Conservation (phyloP, 30 jellyfish, hydroid and myxozoan species). For the Aurelia coerulea region DNA sequence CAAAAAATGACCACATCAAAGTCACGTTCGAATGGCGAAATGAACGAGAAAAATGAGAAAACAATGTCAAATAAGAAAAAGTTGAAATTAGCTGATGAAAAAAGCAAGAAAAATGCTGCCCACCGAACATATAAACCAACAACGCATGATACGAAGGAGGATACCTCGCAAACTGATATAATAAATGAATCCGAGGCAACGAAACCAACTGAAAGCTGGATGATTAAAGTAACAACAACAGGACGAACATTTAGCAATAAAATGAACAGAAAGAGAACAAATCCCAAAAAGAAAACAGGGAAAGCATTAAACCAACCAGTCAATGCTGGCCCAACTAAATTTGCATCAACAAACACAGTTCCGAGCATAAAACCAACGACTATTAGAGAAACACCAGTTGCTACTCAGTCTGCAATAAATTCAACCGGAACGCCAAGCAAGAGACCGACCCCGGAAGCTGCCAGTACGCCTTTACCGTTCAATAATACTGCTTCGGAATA, state of each 20-base stretch:
- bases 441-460: constrained; percentile 54
- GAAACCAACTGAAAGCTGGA: constrained; percentile 50
- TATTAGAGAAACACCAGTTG: constrained; percentile 33
- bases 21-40: too few relatives aligned
- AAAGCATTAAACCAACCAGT: constrained; percentile 10
- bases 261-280: neutral
- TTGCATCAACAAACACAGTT: constrained; percentile 29
- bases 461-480: constrained; percentile 44
- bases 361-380: constrained; percentile 51
- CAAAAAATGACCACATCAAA: constrained; percentile 34
- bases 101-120: neutral
- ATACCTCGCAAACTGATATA: constrained; percentile 10
- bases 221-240: constrained; percentile 12
- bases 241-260: neutral
- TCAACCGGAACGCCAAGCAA: constrained; percentile 48
- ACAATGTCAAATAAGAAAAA: neutral
- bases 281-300: too few relatives aligned
- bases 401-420: constrained; percentile 6
- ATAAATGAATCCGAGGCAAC: constrained; percentile 41
- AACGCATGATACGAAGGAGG: neutral
- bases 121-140: neutral
- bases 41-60: neutral
- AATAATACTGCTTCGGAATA: constrained; percentile 4
- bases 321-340: neutral
- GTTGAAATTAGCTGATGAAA: neutral